phyloP scores from a whole-genome alignment of 2,888 invertebrate species.

The Amphipoea oculea region DNA sequence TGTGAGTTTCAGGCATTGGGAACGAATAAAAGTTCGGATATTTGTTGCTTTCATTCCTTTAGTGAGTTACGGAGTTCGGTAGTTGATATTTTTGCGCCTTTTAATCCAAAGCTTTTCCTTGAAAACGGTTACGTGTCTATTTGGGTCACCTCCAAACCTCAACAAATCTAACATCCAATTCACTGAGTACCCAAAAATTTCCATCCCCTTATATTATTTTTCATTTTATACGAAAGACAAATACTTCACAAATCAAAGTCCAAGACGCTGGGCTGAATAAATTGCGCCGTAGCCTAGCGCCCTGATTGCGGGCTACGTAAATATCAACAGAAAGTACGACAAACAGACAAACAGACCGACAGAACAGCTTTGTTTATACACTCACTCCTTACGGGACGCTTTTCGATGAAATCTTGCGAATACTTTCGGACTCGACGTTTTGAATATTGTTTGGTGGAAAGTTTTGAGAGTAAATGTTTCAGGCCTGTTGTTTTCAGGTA shows the following conservation, averaged over 20 bases:
- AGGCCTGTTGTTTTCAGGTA: neutral
- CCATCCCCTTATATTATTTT: constrained; percentile 59
- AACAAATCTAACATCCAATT: neutral
- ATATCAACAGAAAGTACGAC: constrained; percentile 63
- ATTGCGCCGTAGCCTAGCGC: constrained; percentile 57
- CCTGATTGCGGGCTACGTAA: constrained; percentile 67
- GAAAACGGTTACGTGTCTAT: neutral
- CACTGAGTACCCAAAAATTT: constrained; percentile 31
- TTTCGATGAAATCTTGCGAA: constrained; percentile 55
- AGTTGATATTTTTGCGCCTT: neutral
- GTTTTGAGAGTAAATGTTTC: constrained; percentile 16
- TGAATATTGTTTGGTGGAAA: constrained; percentile 37
- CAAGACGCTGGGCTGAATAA: constrained; percentile 73
- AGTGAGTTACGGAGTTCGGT: neutral
- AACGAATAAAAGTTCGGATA: neutral
- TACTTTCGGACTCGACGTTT: constrained; percentile 41
- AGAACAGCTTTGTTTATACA: constrained; percentile 50
- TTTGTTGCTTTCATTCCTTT: neutral
- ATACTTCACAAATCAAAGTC: constrained; percentile 72
- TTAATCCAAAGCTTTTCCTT: neutral
- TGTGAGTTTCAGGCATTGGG: constrained; percentile 16
- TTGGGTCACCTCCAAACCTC: neutral
- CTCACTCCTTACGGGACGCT: constrained; percentile 53
- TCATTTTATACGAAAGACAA: constrained; percentile 70
- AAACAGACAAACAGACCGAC: constrained; percentile 64